Evolutionary conservation across 2,113 vertebrate species (phyloP).

Genomic region (Aptenodytes forsteri): DNA sequence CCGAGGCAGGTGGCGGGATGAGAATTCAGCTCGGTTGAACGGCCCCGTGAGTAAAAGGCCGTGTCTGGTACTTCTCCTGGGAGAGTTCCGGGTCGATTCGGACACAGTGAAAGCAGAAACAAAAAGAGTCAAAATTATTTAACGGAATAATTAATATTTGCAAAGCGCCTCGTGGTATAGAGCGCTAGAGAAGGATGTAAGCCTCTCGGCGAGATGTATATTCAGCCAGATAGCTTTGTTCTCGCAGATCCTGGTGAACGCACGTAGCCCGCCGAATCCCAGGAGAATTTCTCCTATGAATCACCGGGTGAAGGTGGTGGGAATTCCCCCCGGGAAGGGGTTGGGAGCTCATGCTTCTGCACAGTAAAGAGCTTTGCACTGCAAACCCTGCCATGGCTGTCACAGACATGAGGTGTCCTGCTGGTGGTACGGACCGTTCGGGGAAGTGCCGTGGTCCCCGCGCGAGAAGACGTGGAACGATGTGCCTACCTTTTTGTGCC

Average conservation of each 20-base stretch:
- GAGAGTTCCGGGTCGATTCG: neutral
- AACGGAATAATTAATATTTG: too few species aligned
- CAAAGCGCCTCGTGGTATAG: rapidly evolving
- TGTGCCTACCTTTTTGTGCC: neutral
- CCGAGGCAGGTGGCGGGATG: neutral
- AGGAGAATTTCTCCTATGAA: neutral
- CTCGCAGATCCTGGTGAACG: neutral
- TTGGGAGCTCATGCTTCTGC: neutral
- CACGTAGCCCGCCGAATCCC: rapidly evolving
- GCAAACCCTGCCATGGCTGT: neutral
- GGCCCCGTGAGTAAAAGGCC: rapidly evolving
- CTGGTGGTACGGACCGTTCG: rapidly evolving
- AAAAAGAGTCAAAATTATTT: neutral
- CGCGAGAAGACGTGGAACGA: rapidly evolving
- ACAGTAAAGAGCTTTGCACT: neutral
- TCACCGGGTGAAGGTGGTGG: neutral
- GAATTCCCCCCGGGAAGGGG: neutral
- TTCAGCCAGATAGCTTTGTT: neutral
- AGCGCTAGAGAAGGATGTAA: rapidly evolving
- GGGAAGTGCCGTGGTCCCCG: rapidly evolving
- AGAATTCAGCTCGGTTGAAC: too few species aligned
- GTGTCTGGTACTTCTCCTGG: rapidly evolving
- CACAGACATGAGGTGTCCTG: rapidly evolving
- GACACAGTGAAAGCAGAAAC: neutral
- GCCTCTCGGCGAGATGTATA: rapidly evolving